Evolutionary conservation across 2,888 invertebrate species (phyloP), one percentile per base, ranked within the genome.

Genomic region (Rugalucina vietnamica): DNA sequence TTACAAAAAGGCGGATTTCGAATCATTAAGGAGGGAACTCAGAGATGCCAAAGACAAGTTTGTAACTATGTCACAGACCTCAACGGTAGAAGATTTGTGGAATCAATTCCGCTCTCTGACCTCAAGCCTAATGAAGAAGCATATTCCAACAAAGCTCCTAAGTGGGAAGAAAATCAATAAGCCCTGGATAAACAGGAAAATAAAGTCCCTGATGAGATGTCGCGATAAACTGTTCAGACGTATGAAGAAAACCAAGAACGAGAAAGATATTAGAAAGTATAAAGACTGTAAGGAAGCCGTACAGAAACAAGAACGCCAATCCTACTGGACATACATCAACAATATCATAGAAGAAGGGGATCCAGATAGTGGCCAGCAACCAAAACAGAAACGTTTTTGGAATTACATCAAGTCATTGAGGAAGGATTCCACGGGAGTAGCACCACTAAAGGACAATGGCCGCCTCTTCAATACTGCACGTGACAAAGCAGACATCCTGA

Each of bases 1-100:
- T n/a, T 80, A 75, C 75, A 57, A 80, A 21, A 80, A 65, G 49
- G 80, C 75, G 0, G 39, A 80, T 34, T 80, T 60, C 39, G 32
- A 76, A 4, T 36, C n/a, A 36, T 36, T 81, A 21, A 75, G 54
- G n/a, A 29, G 29, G n/a, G 54, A 49, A 36, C 70, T 76, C n/a
- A 34, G 37, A 36, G 27, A n/a, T 4, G n/a, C n/a, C 5, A 39
- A 71, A 36, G 37, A 10, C 5, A 21, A n/a, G 4, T 71, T 71
- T n/a, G 36, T 39, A 10, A 4, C 36, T 24, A 24, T n/a, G 2
- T 18, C n/a, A 24, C n/a, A 8, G 4, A 5, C 8, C 34, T 39
- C 2, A 36, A 36, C 36, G 4, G n/a, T 37, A 3, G n/a, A 71
- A 36, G 71, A 36, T 10, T n/a, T 39, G 12, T 71, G 71, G 71